These are phyloP conservation scores for Conus betulinus DNA, from an alignment of 1,140 invertebrate genomes.

Conservation along the genomic window DNA sequence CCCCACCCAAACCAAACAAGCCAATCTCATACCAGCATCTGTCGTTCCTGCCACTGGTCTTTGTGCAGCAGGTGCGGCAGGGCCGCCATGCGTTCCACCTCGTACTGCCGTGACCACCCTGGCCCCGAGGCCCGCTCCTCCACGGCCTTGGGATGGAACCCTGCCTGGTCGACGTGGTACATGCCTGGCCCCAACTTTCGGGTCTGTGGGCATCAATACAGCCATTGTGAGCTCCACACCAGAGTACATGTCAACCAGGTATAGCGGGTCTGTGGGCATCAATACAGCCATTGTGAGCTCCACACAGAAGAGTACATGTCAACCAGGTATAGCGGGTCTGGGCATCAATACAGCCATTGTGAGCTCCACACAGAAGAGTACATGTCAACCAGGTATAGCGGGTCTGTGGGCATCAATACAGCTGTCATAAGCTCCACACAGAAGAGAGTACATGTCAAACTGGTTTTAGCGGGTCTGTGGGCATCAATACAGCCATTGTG, in stretches of 20 bases:
- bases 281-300: background rate
- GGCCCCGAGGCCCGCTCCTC: conserved; percentile 62
- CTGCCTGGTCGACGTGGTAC: conserved; percentile 63
- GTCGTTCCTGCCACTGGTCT: conserved; percentile 72
- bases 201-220: conserved; percentile 7
- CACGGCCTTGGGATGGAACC: conserved; percentile 61
- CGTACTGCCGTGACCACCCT: conserved; percentile 70
- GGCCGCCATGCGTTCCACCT: conserved; percentile 67
- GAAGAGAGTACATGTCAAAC: too few species aligned
- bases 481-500: background rate
- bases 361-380: too few species aligned
- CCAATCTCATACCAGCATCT: conserved; percentile 59
- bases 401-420: background rate
- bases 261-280: conserved; percentile 38
- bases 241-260: too few species aligned
- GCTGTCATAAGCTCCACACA: too few species aligned
- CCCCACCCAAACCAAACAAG: background rate
- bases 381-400: conserved; percentile 1
- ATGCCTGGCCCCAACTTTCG: conserved; percentile 66
- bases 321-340: too few species aligned
- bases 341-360: background rate
- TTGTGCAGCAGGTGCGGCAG: conserved; percentile 71
- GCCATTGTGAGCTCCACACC: too few species aligned
- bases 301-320: too few species aligned
- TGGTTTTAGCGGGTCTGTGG: conserved; percentile 43